Percentiles rank a stretch among this genome's conserved stretches.
phyloP scores from a whole-genome alignment of 2,888 invertebrate species.

The Cryptocephalus primarius region DNA sequence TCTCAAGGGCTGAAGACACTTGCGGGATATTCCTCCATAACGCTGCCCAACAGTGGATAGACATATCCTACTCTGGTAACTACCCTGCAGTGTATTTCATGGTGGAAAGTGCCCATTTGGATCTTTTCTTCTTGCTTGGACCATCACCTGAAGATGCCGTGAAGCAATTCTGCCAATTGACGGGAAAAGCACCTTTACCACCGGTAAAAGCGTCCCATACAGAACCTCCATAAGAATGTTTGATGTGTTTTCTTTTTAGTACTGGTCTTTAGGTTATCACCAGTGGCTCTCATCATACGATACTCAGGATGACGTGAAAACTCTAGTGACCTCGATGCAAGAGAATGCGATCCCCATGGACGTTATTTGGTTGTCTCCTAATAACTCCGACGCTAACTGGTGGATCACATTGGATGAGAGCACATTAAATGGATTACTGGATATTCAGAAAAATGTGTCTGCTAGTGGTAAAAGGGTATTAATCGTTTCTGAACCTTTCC shows the following conservation, averaged over 20 bases:
- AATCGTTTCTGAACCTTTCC: conserved; percentile 92
- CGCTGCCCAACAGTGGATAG: conserved; percentile 95
- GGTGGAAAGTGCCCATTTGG: too few species aligned
- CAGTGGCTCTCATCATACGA: conserved; percentile 68
- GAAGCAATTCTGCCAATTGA: too few species aligned
- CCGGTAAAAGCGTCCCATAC: too few species aligned
- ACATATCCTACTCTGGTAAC: conserved; percentile 47
- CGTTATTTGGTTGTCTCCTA: conserved; percentile 96
- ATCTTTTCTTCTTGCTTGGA: too few species aligned
- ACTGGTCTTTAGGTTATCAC: conserved; percentile 23
- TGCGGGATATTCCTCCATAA: conserved; percentile 51
- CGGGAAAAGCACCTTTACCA: too few species aligned
- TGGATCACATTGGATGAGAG: conserved; percentile 81
- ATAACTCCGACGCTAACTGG: conserved; percentile 82
- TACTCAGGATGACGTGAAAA: conserved; percentile 80
- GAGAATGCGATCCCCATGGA: conserved; percentile 85
- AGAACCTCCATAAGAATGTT: too few species aligned
- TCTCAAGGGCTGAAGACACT: too few species aligned
- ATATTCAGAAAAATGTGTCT: conserved; percentile 79
- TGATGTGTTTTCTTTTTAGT: too few species aligned
- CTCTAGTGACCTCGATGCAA: conserved; percentile 76
- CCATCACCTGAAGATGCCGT: too few species aligned
- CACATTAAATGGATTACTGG: conserved; percentile 61
- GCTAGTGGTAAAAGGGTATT: conserved; percentile 74
- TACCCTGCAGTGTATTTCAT: conserved; percentile 27